Conservation (phyloP, 2,797 vertebrate species). For the Botia almorhae region DNA sequence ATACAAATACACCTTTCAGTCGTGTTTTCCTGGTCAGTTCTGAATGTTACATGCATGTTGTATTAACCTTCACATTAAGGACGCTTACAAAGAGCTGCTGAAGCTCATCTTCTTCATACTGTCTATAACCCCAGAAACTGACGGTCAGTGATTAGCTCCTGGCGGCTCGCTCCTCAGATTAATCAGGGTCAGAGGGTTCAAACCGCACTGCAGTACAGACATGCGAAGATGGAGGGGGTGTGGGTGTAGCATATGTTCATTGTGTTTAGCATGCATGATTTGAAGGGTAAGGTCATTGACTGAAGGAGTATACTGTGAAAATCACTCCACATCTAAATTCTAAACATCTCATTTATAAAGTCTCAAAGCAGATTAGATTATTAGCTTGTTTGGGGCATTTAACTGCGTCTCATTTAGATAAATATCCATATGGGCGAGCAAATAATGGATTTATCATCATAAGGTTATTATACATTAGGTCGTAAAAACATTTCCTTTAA, state of each 20-base stretch:
- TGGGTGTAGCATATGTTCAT: slow-evolving; percentile 21
- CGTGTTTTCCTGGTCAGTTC: not conserved
- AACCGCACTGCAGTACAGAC: not conserved
- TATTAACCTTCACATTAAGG: slow-evolving; percentile 17
- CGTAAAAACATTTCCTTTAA: too few relatives aligned
- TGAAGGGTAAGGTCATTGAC: slow-evolving; percentile 6
- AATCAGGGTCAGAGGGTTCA: slow-evolving; percentile 42
- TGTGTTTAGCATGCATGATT: slow-evolving; percentile 38
- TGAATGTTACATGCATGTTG: not conserved
- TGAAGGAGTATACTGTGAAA: not conserved
- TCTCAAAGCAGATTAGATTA: slow-evolving; percentile 49
- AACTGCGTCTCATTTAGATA: slow-evolving; percentile 51
- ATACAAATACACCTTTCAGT: not conserved
- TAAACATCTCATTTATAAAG: slow-evolving; percentile 13
- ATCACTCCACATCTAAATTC: not conserved
- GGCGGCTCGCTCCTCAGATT: slow-evolving; percentile 14
- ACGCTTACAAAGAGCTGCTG: slow-evolving; percentile 32
- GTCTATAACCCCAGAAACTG: slow-evolving; percentile 50
- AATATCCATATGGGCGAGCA: not conserved
- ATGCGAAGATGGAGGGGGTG: not conserved
- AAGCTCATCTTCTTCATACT: slow-evolving; percentile 41
- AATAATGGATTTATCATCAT: too few relatives aligned
- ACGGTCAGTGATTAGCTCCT: slow-evolving; percentile 17
- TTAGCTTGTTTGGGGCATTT: slow-evolving; percentile 65
- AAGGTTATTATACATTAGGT: too few relatives aligned